Evolutionary conservation across 2,797 vertebrate genomes (phyloP), one percentile per base, ranked within the genome.

Genomic region (Tolypeutes matacus): DNA sequence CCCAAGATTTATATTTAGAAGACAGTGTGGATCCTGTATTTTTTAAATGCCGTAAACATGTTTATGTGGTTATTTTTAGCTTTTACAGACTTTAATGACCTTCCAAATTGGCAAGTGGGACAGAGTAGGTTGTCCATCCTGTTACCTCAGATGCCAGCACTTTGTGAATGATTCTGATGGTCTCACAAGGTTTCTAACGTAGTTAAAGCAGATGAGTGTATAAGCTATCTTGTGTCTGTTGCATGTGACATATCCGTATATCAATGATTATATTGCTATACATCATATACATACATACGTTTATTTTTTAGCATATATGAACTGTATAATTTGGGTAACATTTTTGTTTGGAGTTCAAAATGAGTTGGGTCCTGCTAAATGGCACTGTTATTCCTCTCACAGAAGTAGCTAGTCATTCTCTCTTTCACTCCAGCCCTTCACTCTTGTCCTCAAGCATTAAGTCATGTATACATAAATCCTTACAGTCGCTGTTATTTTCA

Each of bases 401-500:
- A 89, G 75, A 80, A 58, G 18, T 11, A 70, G 27, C 58, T 29
- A 3, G 51, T 51, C 36, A 2, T 89, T 67, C 76, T 60, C 77
- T 93, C 73, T 69, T 21, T 88, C 21, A 23, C 86, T 36, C 89
- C 70, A 29, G 31, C 64, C 29, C 60, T 91, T 89, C 96, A 95
- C 95, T 89, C 96, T 95, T 95, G 97, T 96, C 91, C 97, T 97
- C 96, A 94, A 21, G 53, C 93, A 97, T 97, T 97, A 98, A 97
- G 96, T 98, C 93, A 88, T 95, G 83, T 0, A 10, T 86, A 96
- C 21, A 70, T 62, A 69, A 29, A 97, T 96, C 56, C 96, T 96
- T 98, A 97, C 95, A 97, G 98, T 97, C 96, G 65, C 98, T 98
- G 98, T 99, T 99, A 99, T 99, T 99, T 99, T 99, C 99, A 99